A percentile compares a stretch with the other conserved stretches of the same genome.
phyloP scores from a whole-genome alignment of 2,888 invertebrate genomes.

The Acleris cristana region DNA sequence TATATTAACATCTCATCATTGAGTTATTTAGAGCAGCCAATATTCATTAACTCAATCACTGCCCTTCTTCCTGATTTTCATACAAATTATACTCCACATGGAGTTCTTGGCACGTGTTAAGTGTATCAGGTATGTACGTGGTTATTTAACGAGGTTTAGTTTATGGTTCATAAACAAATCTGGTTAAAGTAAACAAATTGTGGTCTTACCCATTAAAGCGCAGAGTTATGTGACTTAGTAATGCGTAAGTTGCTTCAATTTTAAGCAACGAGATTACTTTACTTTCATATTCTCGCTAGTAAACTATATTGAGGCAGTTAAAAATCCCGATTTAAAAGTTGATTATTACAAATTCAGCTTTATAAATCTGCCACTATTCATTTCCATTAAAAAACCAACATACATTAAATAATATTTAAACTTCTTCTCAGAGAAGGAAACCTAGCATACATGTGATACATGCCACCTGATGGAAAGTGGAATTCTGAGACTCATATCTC shows the following conservation, averaged over 20 bases:
- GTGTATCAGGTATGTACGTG: slow-evolving; percentile 8
- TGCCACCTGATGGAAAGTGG: no score
- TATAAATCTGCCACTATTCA: no score
- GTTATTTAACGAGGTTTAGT: slow-evolving; percentile 6
- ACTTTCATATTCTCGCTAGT: neutral
- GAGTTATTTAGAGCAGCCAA: neutral
- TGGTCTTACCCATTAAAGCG: slow-evolving; percentile 8
- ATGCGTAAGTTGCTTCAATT: slow-evolving; percentile 5
- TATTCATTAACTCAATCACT: neutral
- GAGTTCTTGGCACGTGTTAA: neutral
- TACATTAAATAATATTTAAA: no score
- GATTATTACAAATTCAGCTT: no score
- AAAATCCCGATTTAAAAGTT: no score
- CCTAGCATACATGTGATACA: no score
- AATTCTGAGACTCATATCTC: no score
- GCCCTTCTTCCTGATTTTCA: no score
- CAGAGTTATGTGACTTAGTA: slow-evolving; percentile 5
- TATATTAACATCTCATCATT: neutral
- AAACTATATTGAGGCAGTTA: no score
- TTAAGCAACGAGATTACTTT: slow-evolving; percentile 1
- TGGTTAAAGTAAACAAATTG: slow-evolving; percentile 10
- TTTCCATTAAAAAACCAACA: no score
- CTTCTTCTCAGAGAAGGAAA: no score
- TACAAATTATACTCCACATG: no score
- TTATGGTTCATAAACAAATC: slow-evolving; percentile 15